Percentiles rank a stretch among this genome's conserved stretches.
Conservation (phyloP, 2,797 vertebrate species). For the Amazona ochrocephala region DNA sequence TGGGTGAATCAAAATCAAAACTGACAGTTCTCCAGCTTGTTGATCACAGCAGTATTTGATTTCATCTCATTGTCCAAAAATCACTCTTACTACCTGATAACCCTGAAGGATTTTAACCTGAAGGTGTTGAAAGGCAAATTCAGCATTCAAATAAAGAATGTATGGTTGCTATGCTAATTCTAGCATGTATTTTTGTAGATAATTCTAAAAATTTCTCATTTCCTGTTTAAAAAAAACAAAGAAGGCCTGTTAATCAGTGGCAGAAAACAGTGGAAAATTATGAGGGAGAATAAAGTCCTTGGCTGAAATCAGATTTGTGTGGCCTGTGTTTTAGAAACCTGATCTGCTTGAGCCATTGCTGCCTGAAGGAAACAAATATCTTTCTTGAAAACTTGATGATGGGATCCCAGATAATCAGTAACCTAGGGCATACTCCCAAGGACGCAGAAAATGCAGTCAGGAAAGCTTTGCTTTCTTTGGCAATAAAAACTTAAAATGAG, state of each 20-base stretch:
- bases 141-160: neutral
- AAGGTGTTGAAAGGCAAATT: neutral
- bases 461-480: neutral
- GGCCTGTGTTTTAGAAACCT: neutral
- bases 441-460: neutral
- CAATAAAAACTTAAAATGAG: neutral
- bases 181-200: neutral
- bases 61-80: neutral
- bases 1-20: neutral
- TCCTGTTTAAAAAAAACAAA: neutral
- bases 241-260: neutral
- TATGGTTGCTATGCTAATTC: neutral
- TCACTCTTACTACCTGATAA: neutral
- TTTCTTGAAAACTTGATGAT: slow-evolving; percentile 22
- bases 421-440: neutral
- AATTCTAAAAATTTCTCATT: neutral
- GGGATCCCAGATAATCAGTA: slow-evolving; percentile 19
- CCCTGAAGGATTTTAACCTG: neutral
- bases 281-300: neutral
- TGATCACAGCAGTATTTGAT: neutral
- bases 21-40: neutral
- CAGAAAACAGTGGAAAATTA: neutral
- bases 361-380: slow-evolving; percentile 1
- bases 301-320: neutral
- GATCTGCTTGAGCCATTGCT: neutral